Evolutionary conservation across 2,113 vertebrate species (phyloP).

Genomic region (Podarcis muralis): DNA sequence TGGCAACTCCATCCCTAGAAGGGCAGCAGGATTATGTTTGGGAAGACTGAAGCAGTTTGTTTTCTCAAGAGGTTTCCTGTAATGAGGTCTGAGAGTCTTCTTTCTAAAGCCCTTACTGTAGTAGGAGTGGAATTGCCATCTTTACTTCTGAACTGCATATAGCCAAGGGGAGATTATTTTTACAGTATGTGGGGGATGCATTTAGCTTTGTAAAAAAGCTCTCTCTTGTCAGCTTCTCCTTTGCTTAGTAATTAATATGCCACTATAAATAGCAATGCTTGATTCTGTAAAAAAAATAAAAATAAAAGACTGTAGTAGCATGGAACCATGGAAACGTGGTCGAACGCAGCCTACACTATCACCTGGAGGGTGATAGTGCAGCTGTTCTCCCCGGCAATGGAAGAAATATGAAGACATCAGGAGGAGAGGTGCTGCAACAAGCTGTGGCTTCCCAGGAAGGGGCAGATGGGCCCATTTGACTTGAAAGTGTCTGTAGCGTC

Average conservation of each 20-base stretch:
- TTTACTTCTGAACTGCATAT: not conserved
- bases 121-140: not conserved
- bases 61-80: not conserved
- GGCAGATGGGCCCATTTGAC: not conserved
- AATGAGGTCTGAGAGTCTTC: not conserved
- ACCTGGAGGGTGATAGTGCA: slow-evolving; percentile 1
- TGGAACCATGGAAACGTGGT: slow-evolving; percentile 52
- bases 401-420: not conserved
- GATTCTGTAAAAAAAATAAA: slow-evolving; percentile 62
- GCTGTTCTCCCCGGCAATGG: not conserved
- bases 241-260: slow-evolving; percentile 60
- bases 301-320: slow-evolving; percentile 37
- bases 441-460: not conserved
- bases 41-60: not conserved
- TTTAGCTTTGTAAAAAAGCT: slow-evolving; percentile 54
- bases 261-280: slow-evolving; percentile 75
- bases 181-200: slow-evolving; percentile 28
- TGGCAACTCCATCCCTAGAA: not conserved
- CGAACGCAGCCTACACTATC: slow-evolving; percentile 27
- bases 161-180: slow-evolving; percentile 15
- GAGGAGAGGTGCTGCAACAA: not conserved
- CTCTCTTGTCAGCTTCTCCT: slow-evolving; percentile 63
- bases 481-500: not conserved
- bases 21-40: slow-evolving; percentile 1
- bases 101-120: not conserved